A percentile compares a stretch with the other conserved stretches of the same genome.
phyloP scores from a whole-genome alignment of 2,113 vertebrate species.

The Albula glossodonta region DNA sequence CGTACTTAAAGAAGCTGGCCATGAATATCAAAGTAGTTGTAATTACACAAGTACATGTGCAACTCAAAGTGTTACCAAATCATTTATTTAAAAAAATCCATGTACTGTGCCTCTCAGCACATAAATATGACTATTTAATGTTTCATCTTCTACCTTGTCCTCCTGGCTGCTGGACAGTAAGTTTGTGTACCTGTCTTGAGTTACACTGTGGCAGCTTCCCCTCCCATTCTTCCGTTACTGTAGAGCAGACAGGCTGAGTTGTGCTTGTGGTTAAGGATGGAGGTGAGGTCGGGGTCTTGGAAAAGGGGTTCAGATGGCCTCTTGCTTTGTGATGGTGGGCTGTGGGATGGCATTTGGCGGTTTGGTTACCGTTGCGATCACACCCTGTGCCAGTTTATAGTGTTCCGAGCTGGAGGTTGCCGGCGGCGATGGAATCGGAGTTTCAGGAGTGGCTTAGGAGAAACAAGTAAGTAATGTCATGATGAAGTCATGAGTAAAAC shows the following conservation, averaged over 20 bases:
- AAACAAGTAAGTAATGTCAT: slow-evolving; percentile 40
- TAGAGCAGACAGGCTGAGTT: too few species aligned
- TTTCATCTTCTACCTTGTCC: neutral
- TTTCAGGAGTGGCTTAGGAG: slow-evolving; percentile 91
- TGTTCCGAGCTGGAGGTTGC: slow-evolving; percentile 89
- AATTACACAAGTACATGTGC: too few species aligned
- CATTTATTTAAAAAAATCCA: too few species aligned
- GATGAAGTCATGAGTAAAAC: neutral
- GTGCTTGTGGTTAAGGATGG: too few species aligned
- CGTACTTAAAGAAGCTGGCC: too few species aligned
- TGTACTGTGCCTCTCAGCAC: neutral
- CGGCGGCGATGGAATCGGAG: slow-evolving; percentile 93
- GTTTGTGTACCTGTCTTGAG: neutral
- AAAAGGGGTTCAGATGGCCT: slow-evolving; percentile 80
- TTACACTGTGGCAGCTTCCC: neutral
- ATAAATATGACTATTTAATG: slow-evolving; percentile 4
- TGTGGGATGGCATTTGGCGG: slow-evolving; percentile 87
- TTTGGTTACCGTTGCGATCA: slow-evolving; percentile 87
- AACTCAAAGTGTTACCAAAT: neutral
- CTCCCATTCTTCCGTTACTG: too few species aligned
- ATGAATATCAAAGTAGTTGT: too few species aligned
- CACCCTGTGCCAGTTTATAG: slow-evolving; percentile 91
- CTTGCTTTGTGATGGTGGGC: slow-evolving; percentile 92
- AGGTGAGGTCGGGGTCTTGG: neutral
- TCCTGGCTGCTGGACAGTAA: neutral